These are phyloP conservation scores for Horisme vitalbata DNA, from an alignment of 2,888 invertebrate species.

Conservation along the genomic window DNA sequence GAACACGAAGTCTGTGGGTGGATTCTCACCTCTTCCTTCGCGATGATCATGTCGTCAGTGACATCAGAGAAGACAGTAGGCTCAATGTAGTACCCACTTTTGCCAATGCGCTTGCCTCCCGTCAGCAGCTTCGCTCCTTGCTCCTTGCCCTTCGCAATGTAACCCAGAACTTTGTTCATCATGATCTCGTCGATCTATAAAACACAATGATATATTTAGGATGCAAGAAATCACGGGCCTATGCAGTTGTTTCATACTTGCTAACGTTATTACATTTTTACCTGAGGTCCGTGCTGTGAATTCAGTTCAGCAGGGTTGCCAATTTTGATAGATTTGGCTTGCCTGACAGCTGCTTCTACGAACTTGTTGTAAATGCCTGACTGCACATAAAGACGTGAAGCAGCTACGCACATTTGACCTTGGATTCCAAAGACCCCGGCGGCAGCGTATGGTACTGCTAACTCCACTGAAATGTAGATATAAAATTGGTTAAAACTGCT, in stretches of 20 bases:
- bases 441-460: conserved; percentile 51
- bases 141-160: conserved; percentile 89
- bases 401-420: conserved; percentile 60
- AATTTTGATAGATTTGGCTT: conserved; percentile 86
- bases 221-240: no score
- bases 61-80: conserved; percentile 91
- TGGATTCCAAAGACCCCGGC: conserved; percentile 51
- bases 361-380: conserved; percentile 90
- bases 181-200: conserved; percentile 87
- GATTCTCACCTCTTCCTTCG: conserved; percentile 91
- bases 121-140: conserved; percentile 90
- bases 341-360: conserved; percentile 86
- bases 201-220: no score
- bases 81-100: conserved; percentile 88
- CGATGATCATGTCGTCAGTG: conserved; percentile 89
- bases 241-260: no score
- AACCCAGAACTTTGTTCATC: conserved; percentile 87
- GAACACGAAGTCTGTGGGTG: no score
- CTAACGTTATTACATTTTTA: no score
- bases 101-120: conserved; percentile 86
- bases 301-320: conserved; percentile 70
- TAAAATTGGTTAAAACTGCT: no score
- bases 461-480: conserved; percentile 45
- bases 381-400: conserved; percentile 60
- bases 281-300: conserved; percentile 54